Evolutionary conservation across 2,113 vertebrate species (phyloP).

Genomic region (Ornithorhynchus anatinus): DNA sequence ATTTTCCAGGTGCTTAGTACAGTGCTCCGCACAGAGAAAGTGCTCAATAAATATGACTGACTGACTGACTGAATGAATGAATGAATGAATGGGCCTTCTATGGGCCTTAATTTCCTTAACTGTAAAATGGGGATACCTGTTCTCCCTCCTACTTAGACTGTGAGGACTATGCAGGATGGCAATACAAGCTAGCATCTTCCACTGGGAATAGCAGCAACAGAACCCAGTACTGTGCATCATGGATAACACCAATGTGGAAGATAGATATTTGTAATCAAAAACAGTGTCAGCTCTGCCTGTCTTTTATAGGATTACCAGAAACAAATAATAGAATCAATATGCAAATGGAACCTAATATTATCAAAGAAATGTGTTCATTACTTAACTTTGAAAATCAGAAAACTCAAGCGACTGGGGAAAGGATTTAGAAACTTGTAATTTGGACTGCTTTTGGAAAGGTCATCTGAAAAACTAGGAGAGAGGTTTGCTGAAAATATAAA

Average conservation of each 20-base stretch:
- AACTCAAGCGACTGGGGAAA: background rate
- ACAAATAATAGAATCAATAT: conserved; percentile 21
- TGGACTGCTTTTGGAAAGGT: background rate
- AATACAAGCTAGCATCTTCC: no score
- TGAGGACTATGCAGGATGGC: no score
- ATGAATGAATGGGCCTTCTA: no score
- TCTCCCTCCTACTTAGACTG: no score
- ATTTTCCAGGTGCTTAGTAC: no score
- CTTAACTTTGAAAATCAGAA: conserved; percentile 6
- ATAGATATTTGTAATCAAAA: background rate
- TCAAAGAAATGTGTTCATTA: background rate
- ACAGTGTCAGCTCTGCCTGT: background rate
- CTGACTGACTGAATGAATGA: no score
- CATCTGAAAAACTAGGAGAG: background rate
- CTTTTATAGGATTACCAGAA: background rate
- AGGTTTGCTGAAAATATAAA: background rate
- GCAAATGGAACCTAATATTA: background rate
- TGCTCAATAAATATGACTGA: no score
- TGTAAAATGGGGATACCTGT: no score
- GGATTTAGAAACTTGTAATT: background rate
- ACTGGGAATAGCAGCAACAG: no score
- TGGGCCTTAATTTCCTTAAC: no score
- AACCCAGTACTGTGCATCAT: no score
- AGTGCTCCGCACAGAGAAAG: no score
- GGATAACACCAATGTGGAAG: background rate